These are phyloP conservation scores for Germaria angustata DNA, from an alignment of 2,888 invertebrate genomes.

Conservation along the genomic window DNA sequence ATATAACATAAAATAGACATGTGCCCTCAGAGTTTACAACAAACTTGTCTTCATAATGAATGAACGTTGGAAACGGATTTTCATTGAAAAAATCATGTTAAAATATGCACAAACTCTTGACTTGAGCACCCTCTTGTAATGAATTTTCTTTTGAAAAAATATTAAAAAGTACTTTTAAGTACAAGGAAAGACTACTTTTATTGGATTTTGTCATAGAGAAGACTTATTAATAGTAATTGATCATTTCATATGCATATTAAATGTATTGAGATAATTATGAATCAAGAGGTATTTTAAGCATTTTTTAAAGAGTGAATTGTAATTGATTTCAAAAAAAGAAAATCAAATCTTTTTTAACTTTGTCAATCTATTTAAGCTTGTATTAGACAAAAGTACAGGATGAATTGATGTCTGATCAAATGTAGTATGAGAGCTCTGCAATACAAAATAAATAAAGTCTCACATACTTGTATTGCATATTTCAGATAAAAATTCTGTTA, in stretches of 20 bases:
- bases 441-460: too few relatives aligned
- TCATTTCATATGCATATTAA: neutral
- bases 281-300: too few relatives aligned
- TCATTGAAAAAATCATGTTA: neutral
- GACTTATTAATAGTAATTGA: neutral
- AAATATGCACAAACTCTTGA: conserved; percentile 32
- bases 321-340: too few relatives aligned
- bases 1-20: neutral
- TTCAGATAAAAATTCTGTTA: too few relatives aligned
- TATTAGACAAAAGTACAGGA: too few relatives aligned
- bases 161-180: neutral
- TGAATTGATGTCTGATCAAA: too few relatives aligned
- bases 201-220: neutral
- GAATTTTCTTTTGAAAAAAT: conserved; percentile 2
- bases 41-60: too few relatives aligned
- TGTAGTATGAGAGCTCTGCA: too few relatives aligned
- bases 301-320: too few relatives aligned
- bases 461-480: too few relatives aligned
- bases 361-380: too few relatives aligned
- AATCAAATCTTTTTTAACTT: too few relatives aligned
- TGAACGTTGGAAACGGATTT: neutral
- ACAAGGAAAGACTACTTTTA: neutral
- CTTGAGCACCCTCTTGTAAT: conserved; percentile 24
- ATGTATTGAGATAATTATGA: neutral
- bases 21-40: neutral